Evolutionary conservation across 2,888 invertebrate genomes (phyloP), one percentile per base, ranked within the genome.

Genomic region (Mechanitis mazaeus): DNA sequence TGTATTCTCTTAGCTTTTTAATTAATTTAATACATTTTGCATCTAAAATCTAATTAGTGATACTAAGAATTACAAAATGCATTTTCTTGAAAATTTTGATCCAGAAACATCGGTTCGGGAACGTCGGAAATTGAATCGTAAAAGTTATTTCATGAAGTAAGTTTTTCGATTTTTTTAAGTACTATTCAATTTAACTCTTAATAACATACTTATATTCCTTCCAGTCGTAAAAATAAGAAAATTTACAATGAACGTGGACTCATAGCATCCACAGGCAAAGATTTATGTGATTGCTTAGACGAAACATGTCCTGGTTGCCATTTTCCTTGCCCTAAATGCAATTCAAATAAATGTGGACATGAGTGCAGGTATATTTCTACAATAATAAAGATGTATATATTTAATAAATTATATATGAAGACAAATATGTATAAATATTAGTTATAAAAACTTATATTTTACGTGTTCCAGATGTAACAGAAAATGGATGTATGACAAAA

Each of bases 271-370:
- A 92, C 92, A 35, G 93, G 93, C 1, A 83, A 91, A 69, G 95
- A 97, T 83, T 74, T 96, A 11, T 98, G 98, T 70, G 98, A 98
- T 79, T 98, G 97, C 76, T 87, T 97, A 68, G 93, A 94, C 70
- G 90, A 91, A 47, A 87, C 90, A 11, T 98, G 98, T 72, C 89
- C 92, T 0, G 98, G 98, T 0, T 98, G 98, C 78, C 96, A 96
- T 85, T 95, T 94, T 75, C 93, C 94, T 1, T 96, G 96, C 73
- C 78, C 90, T 3, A 94, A 92, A 76, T 97, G 97, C 75, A 85
- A 81, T 31, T 95, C 95, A 0, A 83, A 83, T 33, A 95, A 95
- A 79, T 97, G 96, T 82, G 96, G 95, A 2, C 92, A 93, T 69
- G 95, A 95, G 58, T 97, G 97, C 90, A 91, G 94, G 93, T 93